A percentile compares a stretch with the other conserved stretches of the same genome.
Evolutionary conservation across 2,797 vertebrate species (phyloP).

Genomic region (Percopsis omiscomaycus): DNA sequence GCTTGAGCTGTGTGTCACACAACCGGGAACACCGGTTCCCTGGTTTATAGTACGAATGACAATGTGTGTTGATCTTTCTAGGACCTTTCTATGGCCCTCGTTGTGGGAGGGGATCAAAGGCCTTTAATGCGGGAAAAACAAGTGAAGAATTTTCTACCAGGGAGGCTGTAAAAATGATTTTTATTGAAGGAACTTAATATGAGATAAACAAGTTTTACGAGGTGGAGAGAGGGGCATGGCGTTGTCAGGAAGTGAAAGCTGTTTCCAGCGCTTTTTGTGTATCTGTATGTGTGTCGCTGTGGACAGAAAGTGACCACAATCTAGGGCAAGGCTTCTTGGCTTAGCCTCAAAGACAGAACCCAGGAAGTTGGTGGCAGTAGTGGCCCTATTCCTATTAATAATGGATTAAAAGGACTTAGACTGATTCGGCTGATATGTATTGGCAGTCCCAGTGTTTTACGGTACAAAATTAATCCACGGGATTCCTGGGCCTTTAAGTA

Average conservation of each 20-base stretch:
- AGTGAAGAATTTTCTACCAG: constrained; percentile 20
- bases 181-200: constrained; percentile 53
- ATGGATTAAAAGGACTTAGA: constrained; percentile 54
- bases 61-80: constrained; percentile 8
- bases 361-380: constrained; percentile 35
- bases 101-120: constrained; percentile 47
- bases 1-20: constrained; percentile 30
- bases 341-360: constrained; percentile 12
- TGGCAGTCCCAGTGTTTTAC: constrained; percentile 29
- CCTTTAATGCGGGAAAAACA: constrained; percentile 42
- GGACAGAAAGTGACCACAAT: constrained; percentile 28
- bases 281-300: constrained; percentile 5
- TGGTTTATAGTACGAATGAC: constrained; percentile 57
- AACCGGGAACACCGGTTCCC: constrained; percentile 14
- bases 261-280: constrained; percentile 2
- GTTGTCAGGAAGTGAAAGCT: constrained; percentile 52
- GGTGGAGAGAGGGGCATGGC: constrained; percentile 25
- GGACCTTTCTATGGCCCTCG: constrained; percentile 23
- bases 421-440: constrained; percentile 42
- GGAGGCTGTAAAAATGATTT: constrained; percentile 48
- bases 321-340: constrained; percentile 47
- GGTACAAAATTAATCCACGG: constrained; percentile 37
- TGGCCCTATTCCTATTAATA: constrained; percentile 45
- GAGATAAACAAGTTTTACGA: constrained; percentile 67
- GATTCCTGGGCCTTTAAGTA: constrained; percentile 42